A percentile compares a stretch with the other conserved stretches of the same genome.
Conservation (phyloP, 2,888 invertebrate genomes). For the Noctua comes region DNA sequence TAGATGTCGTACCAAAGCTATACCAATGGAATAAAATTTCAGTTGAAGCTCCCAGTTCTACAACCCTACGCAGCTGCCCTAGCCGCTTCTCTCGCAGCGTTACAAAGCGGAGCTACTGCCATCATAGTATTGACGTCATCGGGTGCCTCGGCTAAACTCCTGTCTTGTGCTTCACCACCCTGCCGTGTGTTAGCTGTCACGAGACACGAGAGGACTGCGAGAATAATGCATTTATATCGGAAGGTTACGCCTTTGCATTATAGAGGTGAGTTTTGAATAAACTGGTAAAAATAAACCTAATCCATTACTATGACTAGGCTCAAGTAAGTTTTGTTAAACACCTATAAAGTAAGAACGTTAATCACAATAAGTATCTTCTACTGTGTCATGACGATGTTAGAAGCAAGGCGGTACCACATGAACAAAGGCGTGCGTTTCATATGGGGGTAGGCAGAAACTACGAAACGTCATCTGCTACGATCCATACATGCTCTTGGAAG, state of each 20-base stretch:
- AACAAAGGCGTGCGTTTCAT: too few species aligned
- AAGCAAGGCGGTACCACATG: too few species aligned
- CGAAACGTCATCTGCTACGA: neutral
- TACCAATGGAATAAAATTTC: neutral
- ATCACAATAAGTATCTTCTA: neutral
- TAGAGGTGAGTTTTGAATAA: constrained; percentile 60
- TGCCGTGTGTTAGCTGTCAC: constrained; percentile 68
- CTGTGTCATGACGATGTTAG: neutral
- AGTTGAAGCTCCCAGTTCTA: constrained; percentile 52
- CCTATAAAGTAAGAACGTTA: neutral
- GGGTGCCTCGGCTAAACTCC: constrained; percentile 58
- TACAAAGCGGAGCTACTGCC: constrained; percentile 44
- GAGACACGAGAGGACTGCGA: constrained; percentile 58
- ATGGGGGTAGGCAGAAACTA: neutral
- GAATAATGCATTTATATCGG: constrained; percentile 69
- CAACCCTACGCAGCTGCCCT: constrained; percentile 55
- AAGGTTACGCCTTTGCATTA: constrained; percentile 72
- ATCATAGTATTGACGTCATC: constrained; percentile 56
- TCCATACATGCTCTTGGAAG: neutral
- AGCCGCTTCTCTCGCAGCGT: constrained; percentile 57
- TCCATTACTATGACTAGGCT: neutral
- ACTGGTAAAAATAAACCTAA: too few species aligned
- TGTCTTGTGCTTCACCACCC: constrained; percentile 56
- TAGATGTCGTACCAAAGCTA: neutral
- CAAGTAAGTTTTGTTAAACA: neutral